Conservation (phyloP, 2,888 invertebrate genomes). For the Stomorhina lunata region DNA sequence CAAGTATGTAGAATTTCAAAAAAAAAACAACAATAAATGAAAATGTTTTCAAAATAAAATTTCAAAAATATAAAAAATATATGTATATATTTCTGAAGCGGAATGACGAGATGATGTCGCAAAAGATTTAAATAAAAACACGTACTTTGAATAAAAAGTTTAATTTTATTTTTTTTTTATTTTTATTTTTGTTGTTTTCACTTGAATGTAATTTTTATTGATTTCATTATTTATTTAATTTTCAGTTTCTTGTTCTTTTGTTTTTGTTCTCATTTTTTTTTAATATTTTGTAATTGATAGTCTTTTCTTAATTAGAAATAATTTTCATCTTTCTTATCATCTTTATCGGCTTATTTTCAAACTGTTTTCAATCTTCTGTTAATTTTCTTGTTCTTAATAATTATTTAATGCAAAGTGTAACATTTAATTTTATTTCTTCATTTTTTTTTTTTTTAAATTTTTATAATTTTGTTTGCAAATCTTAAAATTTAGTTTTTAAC, state of each 20-base stretch:
- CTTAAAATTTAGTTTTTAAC: slow-evolving; percentile 58
- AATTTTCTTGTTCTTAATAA: too few species aligned
- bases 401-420: slow-evolving; percentile 63
- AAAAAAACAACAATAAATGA: slow-evolving; percentile 35
- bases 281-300: slow-evolving; percentile 53
- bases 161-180: slow-evolving; percentile 6
- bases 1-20: slow-evolving; percentile 39
- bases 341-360: not conserved
- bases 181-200: slow-evolving; percentile 15
- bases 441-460: slow-evolving; percentile 17
- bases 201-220: slow-evolving; percentile 51
- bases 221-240: slow-evolving; percentile 44
- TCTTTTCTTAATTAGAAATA: slow-evolving; percentile 55
- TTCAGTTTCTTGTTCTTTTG: not conserved
- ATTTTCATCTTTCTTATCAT: slow-evolving; percentile 19
- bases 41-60: slow-evolving; percentile 20
- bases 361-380: slow-evolving; percentile 27
- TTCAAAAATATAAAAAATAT: not conserved
- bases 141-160: slow-evolving; percentile 27
- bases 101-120: slow-evolving; percentile 4
- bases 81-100: not conserved
- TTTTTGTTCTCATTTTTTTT: slow-evolving; percentile 31
- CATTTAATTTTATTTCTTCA: slow-evolving; percentile 38
- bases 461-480: slow-evolving; percentile 33
- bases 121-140: slow-evolving; percentile 55